Percentiles rank a stretch among this genome's conserved stretches.
These are phyloP conservation scores for Mus caroli DNA, from an alignment of 2,797 vertebrate genomes.

Conservation along the genomic window DNA sequence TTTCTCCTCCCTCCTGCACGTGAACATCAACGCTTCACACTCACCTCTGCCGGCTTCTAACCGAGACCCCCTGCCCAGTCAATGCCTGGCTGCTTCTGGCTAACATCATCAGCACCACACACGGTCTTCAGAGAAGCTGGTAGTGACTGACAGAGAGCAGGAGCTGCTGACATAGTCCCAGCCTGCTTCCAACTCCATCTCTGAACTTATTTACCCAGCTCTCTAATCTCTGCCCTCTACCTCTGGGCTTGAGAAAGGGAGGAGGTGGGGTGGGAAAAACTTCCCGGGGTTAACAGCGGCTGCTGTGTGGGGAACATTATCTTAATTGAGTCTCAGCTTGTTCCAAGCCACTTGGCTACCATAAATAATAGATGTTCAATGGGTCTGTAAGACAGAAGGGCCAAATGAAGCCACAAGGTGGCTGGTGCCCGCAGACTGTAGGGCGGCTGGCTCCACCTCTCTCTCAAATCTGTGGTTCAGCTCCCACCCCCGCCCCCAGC, in stretches of 20 bases:
- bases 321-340: conserved; percentile 72
- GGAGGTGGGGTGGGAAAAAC: neutral
- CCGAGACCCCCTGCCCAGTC: neutral
- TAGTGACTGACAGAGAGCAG: neutral
- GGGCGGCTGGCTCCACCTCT: neutral
- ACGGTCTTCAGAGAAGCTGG: neutral
- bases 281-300: conserved; percentile 66
- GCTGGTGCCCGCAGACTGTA: neutral
- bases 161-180: too few species aligned
- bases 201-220: neutral
- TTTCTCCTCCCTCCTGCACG: neutral
- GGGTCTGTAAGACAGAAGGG: conserved; percentile 38
- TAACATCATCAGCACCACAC: accelerated
- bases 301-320: conserved; percentile 54
- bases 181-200: neutral
- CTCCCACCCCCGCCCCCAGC: accelerated
- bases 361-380: conserved; percentile 78
- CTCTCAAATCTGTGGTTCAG: neutral
- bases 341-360: conserved; percentile 51
- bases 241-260: neutral
- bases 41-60: neutral
- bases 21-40: neutral
- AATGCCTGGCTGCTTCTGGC: neutral
- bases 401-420: neutral
- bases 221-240: neutral